These are phyloP conservation scores for Sepiola atlantica DNA, from an alignment of 2,888 invertebrate species.

Conservation along the genomic window DNA sequence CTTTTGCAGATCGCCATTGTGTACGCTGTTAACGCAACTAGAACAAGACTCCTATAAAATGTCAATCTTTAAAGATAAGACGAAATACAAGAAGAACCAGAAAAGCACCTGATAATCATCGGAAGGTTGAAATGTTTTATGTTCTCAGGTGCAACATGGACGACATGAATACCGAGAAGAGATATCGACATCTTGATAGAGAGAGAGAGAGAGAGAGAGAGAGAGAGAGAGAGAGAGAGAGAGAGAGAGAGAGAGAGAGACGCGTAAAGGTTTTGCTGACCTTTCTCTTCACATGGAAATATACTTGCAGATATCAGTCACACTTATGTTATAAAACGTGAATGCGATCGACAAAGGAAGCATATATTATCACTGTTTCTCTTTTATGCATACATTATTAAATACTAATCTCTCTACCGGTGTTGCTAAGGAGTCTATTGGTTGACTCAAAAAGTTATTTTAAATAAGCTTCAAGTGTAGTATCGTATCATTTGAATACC, in stretches of 20 bases:
- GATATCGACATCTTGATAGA: background rate
- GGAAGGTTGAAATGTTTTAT: too few species aligned
- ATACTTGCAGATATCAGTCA: too few species aligned
- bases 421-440: too few species aligned
- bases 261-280: background rate
- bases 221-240: background rate
- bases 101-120: too few species aligned
- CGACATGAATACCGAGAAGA: background rate
- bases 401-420: too few species aligned
- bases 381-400: too few species aligned
- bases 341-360: too few species aligned
- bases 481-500: too few species aligned
- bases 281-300: background rate
- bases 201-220: background rate
- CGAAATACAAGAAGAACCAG: background rate
- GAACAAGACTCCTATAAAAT: background rate
- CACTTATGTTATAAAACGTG: too few species aligned
- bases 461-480: too few species aligned
- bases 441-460: too few species aligned
- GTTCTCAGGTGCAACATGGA: background rate
- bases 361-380: too few species aligned
- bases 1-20: background rate
- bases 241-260: background rate
- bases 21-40: background rate
- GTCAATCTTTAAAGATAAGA: background rate